A percentile compares a stretch with the other conserved stretches of the same genome.
Evolutionary conservation across 23 tunicate species (phyloP).

Genomic region (Phallusia fumigata): DNA sequence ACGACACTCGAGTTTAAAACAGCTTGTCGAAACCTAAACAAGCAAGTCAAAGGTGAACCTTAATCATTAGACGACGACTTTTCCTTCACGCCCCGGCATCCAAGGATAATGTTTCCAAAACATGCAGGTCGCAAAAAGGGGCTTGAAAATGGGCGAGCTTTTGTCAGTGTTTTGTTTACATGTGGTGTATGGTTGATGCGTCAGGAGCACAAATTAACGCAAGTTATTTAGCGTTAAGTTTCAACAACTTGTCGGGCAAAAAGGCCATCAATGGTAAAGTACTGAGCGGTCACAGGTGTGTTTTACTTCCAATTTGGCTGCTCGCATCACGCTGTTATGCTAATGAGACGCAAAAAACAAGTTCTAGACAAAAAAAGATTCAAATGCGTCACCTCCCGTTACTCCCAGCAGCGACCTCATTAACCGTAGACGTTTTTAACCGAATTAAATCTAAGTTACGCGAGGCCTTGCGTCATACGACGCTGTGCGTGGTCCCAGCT

Average conservation of each 20-base stretch:
- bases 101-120: slow-evolving; percentile 3
- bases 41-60: neutral
- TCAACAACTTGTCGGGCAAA: neutral
- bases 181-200: neutral
- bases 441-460: too few species aligned
- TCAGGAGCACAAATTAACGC: neutral
- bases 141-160: neutral
- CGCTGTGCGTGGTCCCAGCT: too few species aligned
- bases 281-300: neutral
- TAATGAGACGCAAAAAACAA: too few species aligned
- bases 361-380: too few species aligned
- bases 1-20: neutral
- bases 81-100: neutral
- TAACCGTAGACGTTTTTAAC: too few species aligned
- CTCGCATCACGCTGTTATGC: too few species aligned
- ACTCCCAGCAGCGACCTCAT: too few species aligned
- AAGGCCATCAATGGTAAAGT: neutral
- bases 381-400: too few species aligned
- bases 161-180: neutral
- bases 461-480: too few species aligned
- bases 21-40: neutral
- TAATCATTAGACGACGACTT: neutral
- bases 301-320: neutral
- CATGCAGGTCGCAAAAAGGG: neutral
- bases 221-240: neutral